Evolutionary conservation across 2,113 vertebrate species (phyloP).

Genomic region (Strigops habroptila): DNA sequence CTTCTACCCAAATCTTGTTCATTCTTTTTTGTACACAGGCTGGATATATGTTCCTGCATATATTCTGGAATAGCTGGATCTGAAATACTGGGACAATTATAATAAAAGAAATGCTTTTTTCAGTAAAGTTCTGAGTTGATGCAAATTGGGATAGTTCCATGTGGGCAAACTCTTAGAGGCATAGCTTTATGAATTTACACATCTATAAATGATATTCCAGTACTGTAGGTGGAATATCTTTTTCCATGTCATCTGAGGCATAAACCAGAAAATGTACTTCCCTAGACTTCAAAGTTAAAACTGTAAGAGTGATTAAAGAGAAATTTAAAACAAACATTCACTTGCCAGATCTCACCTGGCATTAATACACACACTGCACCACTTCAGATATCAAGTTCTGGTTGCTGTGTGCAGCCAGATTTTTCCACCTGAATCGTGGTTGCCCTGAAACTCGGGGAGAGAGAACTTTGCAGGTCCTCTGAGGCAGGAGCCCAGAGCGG

Average conservation of each 20-base stretch:
- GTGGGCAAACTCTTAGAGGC: constrained; percentile 29
- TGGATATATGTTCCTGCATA: neutral
- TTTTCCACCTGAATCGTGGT: constrained; percentile 17
- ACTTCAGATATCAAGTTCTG: constrained; percentile 24
- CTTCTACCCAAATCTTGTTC: neutral
- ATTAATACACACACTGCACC: constrained; percentile 7
- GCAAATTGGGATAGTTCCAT: constrained; percentile 1
- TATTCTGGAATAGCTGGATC: neutral
- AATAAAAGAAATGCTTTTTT: neutral
- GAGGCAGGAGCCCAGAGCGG: neutral
- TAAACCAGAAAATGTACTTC: constrained; percentile 52
- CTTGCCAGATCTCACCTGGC: constrained; percentile 59
- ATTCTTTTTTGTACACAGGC: neutral
- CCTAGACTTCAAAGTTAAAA: constrained; percentile 49
- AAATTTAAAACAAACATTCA: constrained; percentile 47
- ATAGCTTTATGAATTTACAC: constrained; percentile 41
- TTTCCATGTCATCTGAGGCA: constrained; percentile 55
- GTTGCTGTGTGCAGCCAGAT: neutral
- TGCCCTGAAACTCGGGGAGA: neutral
- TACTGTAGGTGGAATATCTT: constrained; percentile 53
- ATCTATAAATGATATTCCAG: constrained; percentile 58
- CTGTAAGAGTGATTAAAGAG: constrained; percentile 57
- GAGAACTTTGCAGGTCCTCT: neutral
- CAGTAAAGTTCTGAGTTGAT: neutral
- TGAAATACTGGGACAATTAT: neutral